Base-by-base conservation (phyloP, 2,888 invertebrate genomes). In the Ophonus ardosiacus region DNA sequence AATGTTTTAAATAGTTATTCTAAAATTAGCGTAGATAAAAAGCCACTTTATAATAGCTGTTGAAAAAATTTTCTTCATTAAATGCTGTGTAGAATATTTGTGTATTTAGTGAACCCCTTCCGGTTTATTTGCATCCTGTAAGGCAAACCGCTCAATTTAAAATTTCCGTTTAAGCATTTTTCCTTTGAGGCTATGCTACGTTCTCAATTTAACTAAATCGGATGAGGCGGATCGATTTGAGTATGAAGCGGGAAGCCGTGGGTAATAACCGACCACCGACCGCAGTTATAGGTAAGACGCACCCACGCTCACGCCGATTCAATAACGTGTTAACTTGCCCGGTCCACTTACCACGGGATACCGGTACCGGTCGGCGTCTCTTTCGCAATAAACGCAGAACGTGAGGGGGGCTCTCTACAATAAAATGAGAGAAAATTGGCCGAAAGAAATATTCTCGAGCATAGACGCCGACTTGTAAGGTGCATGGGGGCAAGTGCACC, bases 181-280 rank as follows among this genome's bases (percentile, higher is more conserved):
- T 74, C 71, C 74, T 74, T 74, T 74, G 74, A 74, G 43, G 74
- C 18, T 43, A n/a, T 43, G 74, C 17, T 51, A 15, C 74, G 24
- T 74, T 74, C 51, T 51, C 74, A 74, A 74, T 74, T 74, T 74
- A 74, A 74, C 51, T 74, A 74, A 74, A 74, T 74, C 74, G 74
- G 74, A 74, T 74, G 74, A 74, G 74, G 8, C 74, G n/a, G 38
- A 68, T 68, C 68, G 68, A 68, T 68, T 5, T 31, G 63, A 10
- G 38, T 17, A 15, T 15, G 59, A 17, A 15, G 38, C 68, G 21
- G 68, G 68, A 31, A 24, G 31, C 68, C 68, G 31, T 31, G n/a
- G 63, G 68, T 68, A 68, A 68, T 68, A 68, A 31, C 31, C 31
- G 31, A 68, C 68, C 68, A 31, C 31, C 31, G 31, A 68, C 68